A percentile compares a stretch with the other conserved stretches of the same genome.
Conservation (phyloP, 2,888 invertebrate species). For the Drosophila nigricruria region DNA sequence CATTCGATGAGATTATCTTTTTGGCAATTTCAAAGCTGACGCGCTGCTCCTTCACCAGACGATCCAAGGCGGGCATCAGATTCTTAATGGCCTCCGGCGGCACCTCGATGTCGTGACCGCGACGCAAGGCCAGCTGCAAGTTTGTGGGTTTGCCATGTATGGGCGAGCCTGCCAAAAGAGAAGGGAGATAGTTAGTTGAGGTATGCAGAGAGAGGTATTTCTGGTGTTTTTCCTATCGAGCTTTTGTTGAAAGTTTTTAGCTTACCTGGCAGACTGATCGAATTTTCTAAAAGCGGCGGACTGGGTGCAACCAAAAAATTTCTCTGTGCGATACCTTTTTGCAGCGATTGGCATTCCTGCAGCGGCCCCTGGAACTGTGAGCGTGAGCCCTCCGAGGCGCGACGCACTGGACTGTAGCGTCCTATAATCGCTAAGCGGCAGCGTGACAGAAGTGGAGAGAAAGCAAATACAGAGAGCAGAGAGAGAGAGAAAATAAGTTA, state of each 20-base stretch:
- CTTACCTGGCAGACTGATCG: conserved; percentile 86
- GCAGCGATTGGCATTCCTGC: conserved; percentile 92
- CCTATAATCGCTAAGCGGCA: conserved; percentile 78
- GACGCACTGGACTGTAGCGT: conserved; percentile 95
- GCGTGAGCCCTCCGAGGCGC: conserved; percentile 91
- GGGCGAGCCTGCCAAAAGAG: conserved; percentile 86
- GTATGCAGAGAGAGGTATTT: neutral
- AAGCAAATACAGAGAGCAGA: neutral
- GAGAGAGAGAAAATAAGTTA: conserved; percentile 23
- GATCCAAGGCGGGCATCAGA: conserved; percentile 85
- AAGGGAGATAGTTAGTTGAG: neutral
- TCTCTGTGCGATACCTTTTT: conserved; percentile 86
- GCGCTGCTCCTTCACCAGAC: conserved; percentile 85
- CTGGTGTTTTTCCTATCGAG: neutral
- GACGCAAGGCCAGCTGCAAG: conserved; percentile 74
- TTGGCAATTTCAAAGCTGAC: conserved; percentile 85
- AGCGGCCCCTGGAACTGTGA: conserved; percentile 89
- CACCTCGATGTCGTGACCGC: conserved; percentile 83
- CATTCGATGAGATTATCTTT: conserved; percentile 85
- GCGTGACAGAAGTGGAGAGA: neutral
- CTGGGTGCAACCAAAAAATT: conserved; percentile 85
- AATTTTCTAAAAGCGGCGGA: conserved; percentile 85
- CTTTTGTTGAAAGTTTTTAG: conserved; percentile 24
- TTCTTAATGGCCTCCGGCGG: conserved; percentile 86
- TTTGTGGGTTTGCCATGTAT: conserved; percentile 86